Conservation (phyloP, 2,113 vertebrate species). For the Antechinus stuartii region DNA sequence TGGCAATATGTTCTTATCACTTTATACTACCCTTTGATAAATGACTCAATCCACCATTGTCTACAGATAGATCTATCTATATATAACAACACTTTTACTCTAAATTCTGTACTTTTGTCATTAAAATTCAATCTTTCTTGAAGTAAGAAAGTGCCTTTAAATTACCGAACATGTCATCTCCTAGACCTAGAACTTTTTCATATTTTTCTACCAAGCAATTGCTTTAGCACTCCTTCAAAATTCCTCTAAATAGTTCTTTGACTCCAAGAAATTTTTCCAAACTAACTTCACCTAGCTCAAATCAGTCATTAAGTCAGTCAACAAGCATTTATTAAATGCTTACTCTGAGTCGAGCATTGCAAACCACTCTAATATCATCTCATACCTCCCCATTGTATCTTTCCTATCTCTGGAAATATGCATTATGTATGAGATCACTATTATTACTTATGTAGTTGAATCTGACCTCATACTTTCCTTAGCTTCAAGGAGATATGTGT, state of each 20-base stretch:
- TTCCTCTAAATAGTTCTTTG: neutral
- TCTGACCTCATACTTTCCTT: neutral
- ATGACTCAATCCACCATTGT: neutral
- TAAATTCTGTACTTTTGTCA: neutral
- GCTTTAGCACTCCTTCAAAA: neutral
- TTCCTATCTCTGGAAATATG: neutral
- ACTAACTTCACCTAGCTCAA: neutral
- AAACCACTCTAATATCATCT: neutral
- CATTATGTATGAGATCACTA: neutral
- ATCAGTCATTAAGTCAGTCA: neutral
- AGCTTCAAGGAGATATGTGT: neutral
- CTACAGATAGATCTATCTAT: neutral
- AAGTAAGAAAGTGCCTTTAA: neutral
- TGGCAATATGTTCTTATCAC: neutral
- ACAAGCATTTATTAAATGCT: neutral
- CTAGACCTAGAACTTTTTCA: neutral
- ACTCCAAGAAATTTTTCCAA: neutral
- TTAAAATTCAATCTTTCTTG: neutral
- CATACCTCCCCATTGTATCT: neutral
- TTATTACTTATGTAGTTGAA: neutral
- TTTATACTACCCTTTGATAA: neutral
- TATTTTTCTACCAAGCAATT: neutral
- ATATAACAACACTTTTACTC: neutral
- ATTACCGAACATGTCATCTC: neutral
- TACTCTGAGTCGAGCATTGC: neutral